Conservation (phyloP, 2,888 invertebrate genomes). For the Carabus problematicus region DNA sequence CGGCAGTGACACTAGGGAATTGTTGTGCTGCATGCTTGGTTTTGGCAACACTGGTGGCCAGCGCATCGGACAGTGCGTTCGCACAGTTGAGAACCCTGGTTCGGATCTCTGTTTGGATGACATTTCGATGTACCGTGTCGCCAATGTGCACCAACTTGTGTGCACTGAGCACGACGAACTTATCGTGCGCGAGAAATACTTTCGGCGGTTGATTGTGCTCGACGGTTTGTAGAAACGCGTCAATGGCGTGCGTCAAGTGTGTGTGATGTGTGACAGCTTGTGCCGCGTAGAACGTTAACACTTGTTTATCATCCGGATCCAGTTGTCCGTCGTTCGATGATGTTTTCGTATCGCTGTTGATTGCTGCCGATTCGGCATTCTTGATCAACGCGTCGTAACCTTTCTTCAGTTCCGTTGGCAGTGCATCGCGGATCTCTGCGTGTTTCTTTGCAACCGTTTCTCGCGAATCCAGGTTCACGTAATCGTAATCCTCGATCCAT, state of each 20-base stretch:
- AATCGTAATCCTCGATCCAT: constrained; percentile 88
- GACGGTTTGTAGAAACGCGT: constrained; percentile 89
- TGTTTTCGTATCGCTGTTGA: constrained; percentile 63
- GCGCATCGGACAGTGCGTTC: constrained; percentile 80
- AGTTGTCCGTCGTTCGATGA: constrained; percentile 60
- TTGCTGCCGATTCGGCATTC: constrained; percentile 71
- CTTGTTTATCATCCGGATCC: constrained; percentile 81
- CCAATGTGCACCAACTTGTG: constrained; percentile 94
- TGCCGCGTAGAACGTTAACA: constrained; percentile 86
- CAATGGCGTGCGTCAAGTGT: constrained; percentile 86
- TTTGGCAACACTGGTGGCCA: constrained; percentile 83
- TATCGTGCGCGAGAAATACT: constrained; percentile 90
- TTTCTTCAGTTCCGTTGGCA: constrained; percentile 76
- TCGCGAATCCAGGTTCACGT: constrained; percentile 84
- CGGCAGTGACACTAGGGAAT: constrained; percentile 89
- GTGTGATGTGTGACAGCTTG: constrained; percentile 87
- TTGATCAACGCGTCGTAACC: constrained; percentile 78
- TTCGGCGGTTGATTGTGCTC: constrained; percentile 94
- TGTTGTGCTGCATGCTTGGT: constrained; percentile 91
- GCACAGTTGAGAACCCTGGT: constrained; percentile 77
- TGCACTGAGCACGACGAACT: constrained; percentile 92
- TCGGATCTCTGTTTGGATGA: constrained; percentile 76
- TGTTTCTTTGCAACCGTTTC: constrained; percentile 74
- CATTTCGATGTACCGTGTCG: constrained; percentile 89
- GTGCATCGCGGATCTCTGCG: constrained; percentile 74